Conservation (phyloP, 2,113 vertebrate species). For the Eubucco bourcierii region DNA sequence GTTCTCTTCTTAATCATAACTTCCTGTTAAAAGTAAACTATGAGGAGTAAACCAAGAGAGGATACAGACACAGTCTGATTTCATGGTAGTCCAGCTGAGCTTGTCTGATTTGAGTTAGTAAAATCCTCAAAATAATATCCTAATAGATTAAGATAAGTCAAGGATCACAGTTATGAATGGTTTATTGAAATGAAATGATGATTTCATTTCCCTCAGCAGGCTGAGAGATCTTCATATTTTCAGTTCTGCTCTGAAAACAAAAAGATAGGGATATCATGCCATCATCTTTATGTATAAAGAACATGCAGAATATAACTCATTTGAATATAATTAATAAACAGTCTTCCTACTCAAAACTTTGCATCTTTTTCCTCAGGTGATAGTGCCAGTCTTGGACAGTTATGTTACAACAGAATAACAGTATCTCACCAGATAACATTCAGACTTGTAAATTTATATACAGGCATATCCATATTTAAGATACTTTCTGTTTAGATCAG, state of each 20-base stretch:
- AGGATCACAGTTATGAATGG: background rate
- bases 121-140: background rate
- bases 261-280: background rate
- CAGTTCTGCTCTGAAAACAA: background rate
- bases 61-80: background rate
- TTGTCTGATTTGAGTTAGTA: background rate
- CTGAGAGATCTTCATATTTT: background rate
- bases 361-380: background rate
- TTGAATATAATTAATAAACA: background rate
- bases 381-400: background rate
- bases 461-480: background rate
- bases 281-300: background rate
- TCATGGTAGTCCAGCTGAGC: background rate
- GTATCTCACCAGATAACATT: background rate
- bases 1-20: background rate
- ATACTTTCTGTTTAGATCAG: background rate
- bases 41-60: background rate
- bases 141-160: background rate
- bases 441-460: background rate
- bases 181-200: background rate
- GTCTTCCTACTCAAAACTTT: background rate
- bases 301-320: background rate
- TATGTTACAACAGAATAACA: background rate
- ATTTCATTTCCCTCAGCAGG: background rate
- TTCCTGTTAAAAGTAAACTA: background rate